phyloP scores from a whole-genome alignment of 2,113 vertebrate species.

The Ceyx cyanopectus region DNA sequence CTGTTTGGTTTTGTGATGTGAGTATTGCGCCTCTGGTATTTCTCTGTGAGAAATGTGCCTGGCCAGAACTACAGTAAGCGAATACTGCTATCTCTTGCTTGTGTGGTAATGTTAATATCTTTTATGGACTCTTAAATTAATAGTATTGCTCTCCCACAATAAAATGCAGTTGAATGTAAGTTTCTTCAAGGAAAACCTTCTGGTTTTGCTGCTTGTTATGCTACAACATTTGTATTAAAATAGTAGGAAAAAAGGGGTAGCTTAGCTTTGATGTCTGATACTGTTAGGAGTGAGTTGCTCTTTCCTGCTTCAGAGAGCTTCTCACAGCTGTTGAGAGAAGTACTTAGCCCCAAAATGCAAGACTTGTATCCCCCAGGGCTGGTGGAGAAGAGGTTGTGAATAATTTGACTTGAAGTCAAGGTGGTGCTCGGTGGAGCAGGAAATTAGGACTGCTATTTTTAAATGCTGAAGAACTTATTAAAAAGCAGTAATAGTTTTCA shows the following conservation, averaged over 20 bases:
- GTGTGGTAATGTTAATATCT: background rate
- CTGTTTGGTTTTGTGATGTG: background rate
- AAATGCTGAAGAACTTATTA: slow-evolving; percentile 71
- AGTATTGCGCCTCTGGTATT: background rate
- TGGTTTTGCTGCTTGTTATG: background rate
- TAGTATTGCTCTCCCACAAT: background rate
- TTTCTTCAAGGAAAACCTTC: slow-evolving; percentile 21
- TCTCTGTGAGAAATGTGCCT: background rate
- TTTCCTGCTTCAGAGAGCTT: slow-evolving; percentile 46
- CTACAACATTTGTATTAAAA: background rate
- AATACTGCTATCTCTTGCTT: background rate
- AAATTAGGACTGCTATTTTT: slow-evolving; percentile 77
- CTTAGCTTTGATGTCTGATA: slow-evolving; percentile 38
- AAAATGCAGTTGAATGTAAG: background rate
- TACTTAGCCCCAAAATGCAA: slow-evolving; percentile 59
- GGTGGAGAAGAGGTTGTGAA: slow-evolving; percentile 66
- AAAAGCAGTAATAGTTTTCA: slow-evolving; percentile 69
- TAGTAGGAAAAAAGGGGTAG: background rate
- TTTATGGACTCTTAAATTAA: background rate
- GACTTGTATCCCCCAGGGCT: slow-evolving; percentile 56
- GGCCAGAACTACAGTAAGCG: background rate
- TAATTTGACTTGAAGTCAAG: slow-evolving; percentile 78
- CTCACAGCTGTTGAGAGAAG: slow-evolving; percentile 69
- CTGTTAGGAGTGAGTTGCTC: slow-evolving; percentile 28
- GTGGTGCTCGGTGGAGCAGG: slow-evolving; percentile 69